phyloP scores from a whole-genome alignment of 2,888 invertebrate species.

The Augiades crinisus region DNA sequence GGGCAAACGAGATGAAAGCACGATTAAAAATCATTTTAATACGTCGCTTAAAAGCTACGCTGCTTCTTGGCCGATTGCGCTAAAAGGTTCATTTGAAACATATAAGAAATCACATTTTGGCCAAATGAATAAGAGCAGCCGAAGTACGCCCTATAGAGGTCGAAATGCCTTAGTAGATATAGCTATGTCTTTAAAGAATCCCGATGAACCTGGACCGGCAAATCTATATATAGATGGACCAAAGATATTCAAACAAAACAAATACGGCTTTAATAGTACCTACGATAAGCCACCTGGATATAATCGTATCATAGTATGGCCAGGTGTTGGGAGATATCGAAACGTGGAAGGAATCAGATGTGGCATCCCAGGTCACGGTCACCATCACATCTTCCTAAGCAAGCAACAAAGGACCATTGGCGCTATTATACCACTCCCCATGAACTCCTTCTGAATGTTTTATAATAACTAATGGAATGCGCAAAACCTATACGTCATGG shows the following conservation, averaged over 20 bases:
- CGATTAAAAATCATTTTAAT: conserved; percentile 78
- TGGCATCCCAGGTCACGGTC: conserved; percentile 56
- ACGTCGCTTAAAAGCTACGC: conserved; percentile 47
- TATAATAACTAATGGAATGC: too few relatives aligned
- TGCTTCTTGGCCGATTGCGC: conserved; percentile 60
- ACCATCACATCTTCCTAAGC: conserved; percentile 60
- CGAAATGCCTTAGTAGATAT: conserved; percentile 73
- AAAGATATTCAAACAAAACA: conserved; percentile 47
- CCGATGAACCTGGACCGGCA: conserved; percentile 77
- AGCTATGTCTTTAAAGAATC: conserved; percentile 67
- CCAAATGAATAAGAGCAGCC: conserved; percentile 62
- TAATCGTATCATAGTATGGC: conserved; percentile 59
- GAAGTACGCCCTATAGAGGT: conserved; percentile 56
- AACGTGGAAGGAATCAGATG: conserved; percentile 37
- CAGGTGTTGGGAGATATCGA: conserved; percentile 63
- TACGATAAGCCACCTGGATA: conserved; percentile 63
- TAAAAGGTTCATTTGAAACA: conserved; percentile 54
- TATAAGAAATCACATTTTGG: conserved; percentile 58
- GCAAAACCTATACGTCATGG: too few relatives aligned
- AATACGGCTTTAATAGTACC: conserved; percentile 59
- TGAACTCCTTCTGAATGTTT: conserved; percentile 60
- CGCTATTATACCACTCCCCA: conserved; percentile 48
- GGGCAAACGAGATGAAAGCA: conserved; percentile 68
- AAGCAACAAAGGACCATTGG: conserved; percentile 61
- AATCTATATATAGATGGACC: conserved; percentile 52